Conservation (phyloP, 1,140 invertebrate genomes). For the Atta texana region DNA sequence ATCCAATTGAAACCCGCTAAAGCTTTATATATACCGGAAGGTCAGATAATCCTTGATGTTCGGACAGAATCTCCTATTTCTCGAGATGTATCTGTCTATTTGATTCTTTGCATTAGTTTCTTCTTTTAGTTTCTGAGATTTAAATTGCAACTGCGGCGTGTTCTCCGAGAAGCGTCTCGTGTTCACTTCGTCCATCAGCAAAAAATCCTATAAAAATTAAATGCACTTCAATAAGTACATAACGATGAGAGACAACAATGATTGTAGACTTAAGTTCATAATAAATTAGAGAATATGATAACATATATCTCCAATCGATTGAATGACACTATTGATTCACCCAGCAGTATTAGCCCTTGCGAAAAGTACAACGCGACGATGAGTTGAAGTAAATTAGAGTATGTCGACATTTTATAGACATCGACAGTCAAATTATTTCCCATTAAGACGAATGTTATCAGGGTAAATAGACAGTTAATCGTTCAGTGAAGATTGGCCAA, state of each 20-base stretch:
- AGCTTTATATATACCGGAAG: slow-evolving; percentile 65
- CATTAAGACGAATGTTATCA: slow-evolving; percentile 90
- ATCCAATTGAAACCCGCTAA: slow-evolving; percentile 82
- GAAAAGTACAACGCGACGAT: slow-evolving; percentile 90
- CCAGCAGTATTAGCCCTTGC: slow-evolving; percentile 89
- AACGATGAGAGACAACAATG: not conserved
- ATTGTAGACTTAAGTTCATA: not conserved
- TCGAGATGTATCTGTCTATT: not conserved
- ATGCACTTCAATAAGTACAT: not conserved
- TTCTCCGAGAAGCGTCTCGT: slow-evolving; percentile 30
- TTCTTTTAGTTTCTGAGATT: slow-evolving; percentile 33
- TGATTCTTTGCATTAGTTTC: not conserved
- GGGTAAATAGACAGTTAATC: slow-evolving; percentile 91
- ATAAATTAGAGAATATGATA: not conserved
- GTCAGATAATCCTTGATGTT: not conserved
- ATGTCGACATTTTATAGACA: slow-evolving; percentile 88
- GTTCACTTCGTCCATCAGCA: slow-evolving; percentile 88
- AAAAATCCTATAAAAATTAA: slow-evolving; percentile 86
- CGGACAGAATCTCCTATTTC: not conserved
- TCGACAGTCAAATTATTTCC: slow-evolving; percentile 90
- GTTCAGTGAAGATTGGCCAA: slow-evolving; percentile 90
- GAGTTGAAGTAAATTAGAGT: slow-evolving; percentile 89
- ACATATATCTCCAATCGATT: slow-evolving; percentile 85
- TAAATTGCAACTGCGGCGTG: not conserved
- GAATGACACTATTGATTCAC: slow-evolving; percentile 90